phyloP scores from a whole-genome alignment of 2,888 invertebrate genomes.

The Cetonia aurata region DNA sequence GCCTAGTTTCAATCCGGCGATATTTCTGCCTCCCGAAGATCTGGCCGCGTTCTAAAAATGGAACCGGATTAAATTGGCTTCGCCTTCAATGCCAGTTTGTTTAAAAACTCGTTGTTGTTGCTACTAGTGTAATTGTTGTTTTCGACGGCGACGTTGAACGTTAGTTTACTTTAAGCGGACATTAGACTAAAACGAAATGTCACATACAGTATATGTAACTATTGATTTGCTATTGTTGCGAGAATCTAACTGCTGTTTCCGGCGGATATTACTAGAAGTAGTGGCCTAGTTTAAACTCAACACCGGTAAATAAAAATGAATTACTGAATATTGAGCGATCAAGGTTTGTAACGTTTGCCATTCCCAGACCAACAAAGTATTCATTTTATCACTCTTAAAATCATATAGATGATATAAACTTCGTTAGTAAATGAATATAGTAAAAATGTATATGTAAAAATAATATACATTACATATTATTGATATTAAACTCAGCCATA shows the following conservation, averaged over 20 bases:
- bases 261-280: conserved; percentile 11
- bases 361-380: too few species aligned
- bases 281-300: too few species aligned
- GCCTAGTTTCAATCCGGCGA: conserved; percentile 34
- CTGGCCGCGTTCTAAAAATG: conserved; percentile 12
- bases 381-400: too few species aligned
- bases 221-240: conserved; percentile 4
- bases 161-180: conserved; percentile 1
- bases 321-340: too few species aligned
- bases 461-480: too few species aligned
- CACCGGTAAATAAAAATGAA: too few species aligned
- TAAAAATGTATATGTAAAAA: too few species aligned
- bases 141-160: not conserved
- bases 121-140: conserved; percentile 19
- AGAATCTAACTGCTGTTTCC: conserved; percentile 6
- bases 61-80: conserved; percentile 14
- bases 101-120: conserved; percentile 10
- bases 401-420: too few species aligned
- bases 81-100: conserved; percentile 20
- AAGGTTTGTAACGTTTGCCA: too few species aligned
- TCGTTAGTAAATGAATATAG: too few species aligned
- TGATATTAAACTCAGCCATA: too few species aligned
- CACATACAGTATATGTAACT: conserved; percentile 17
- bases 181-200: conserved; percentile 14
- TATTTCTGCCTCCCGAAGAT: conserved; percentile 14